These are phyloP conservation scores for Crossocerus cetratus DNA, from an alignment of 2,888 invertebrate species.

Conservation along the genomic window DNA sequence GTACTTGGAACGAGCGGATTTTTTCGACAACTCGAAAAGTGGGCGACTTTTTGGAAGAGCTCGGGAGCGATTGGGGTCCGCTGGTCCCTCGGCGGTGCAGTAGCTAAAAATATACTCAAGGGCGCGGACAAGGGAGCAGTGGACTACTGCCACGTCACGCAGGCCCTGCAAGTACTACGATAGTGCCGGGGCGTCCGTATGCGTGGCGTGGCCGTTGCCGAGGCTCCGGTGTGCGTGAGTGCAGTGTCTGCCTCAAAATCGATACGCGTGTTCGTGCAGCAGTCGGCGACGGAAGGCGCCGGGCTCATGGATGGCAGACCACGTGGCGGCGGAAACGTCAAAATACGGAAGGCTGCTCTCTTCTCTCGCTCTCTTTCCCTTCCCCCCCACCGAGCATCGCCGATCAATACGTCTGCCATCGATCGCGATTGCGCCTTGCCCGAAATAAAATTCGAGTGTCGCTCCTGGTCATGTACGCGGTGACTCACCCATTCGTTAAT, in stretches of 20 bases:
- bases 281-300: slow-evolving; percentile 40
- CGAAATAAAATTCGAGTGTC: background rate
- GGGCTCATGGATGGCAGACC: slow-evolving; percentile 41
- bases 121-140: slow-evolving; percentile 64
- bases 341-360: slow-evolving; percentile 26
- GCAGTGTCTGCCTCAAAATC: slow-evolving; percentile 62
- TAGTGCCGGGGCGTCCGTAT: slow-evolving; percentile 12
- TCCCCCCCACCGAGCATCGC: background rate
- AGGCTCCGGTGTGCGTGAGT: slow-evolving; percentile 50
- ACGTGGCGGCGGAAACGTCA: slow-evolving; percentile 59
- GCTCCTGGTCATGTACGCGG: no score
- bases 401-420: background rate
- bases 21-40: no score
- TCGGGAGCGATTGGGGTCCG: background rate
- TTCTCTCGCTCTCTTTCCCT: background rate
- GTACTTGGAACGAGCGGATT: no score
- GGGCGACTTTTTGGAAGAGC: slow-evolving; percentile 1
- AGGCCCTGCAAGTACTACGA: slow-evolving; percentile 48
- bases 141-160: slow-evolving; percentile 61
- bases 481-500: no score
- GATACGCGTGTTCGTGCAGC: slow-evolving; percentile 54
- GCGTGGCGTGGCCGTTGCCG: slow-evolving; percentile 25
- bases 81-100: slow-evolving; percentile 42
- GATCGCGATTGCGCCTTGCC: background rate
- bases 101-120: slow-evolving; percentile 72